phyloP scores from a whole-genome alignment of 1,140 invertebrate species.

The Stenopsyche tienmushanensis region DNA sequence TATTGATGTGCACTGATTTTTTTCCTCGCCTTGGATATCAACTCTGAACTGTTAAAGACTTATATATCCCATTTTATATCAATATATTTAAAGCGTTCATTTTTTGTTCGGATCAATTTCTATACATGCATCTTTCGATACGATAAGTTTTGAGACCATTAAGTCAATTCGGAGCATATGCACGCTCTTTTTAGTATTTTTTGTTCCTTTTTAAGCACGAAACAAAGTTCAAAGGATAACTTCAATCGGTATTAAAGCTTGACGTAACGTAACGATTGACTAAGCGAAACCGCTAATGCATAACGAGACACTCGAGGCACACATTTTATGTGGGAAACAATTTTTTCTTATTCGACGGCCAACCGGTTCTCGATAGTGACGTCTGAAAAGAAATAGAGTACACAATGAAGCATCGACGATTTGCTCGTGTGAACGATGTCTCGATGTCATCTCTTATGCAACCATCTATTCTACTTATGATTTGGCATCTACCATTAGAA shows the following conservation, averaged over 20 bases:
- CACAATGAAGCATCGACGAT: background rate
- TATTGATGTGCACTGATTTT: too few relatives aligned
- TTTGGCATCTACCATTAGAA: too few relatives aligned
- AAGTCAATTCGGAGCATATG: too few relatives aligned
- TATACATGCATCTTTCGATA: too few relatives aligned
- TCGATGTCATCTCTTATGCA: background rate
- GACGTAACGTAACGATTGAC: background rate
- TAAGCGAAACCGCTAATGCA: slow-evolving; percentile 6
- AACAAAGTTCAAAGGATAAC: slow-evolving; percentile 7
- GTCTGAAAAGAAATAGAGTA: slow-evolving; percentile 7
- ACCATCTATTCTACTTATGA: too few relatives aligned
- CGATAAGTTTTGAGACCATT: too few relatives aligned
- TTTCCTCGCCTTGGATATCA: too few relatives aligned
- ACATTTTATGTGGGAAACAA: background rate
- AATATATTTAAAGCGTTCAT: too few relatives aligned
- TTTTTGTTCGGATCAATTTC: too few relatives aligned
- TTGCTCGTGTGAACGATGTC: background rate
- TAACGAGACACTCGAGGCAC: slow-evolving; percentile 1
- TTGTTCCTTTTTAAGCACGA: background rate
- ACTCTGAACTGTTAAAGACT: too few relatives aligned
- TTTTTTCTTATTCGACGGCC: background rate
- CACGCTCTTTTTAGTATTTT: too few relatives aligned
- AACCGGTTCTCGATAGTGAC: background rate
- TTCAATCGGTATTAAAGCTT: background rate
- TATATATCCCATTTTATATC: too few relatives aligned